Conservation (phyloP, 2,113 vertebrate species). For the Taxidea taxus region DNA sequence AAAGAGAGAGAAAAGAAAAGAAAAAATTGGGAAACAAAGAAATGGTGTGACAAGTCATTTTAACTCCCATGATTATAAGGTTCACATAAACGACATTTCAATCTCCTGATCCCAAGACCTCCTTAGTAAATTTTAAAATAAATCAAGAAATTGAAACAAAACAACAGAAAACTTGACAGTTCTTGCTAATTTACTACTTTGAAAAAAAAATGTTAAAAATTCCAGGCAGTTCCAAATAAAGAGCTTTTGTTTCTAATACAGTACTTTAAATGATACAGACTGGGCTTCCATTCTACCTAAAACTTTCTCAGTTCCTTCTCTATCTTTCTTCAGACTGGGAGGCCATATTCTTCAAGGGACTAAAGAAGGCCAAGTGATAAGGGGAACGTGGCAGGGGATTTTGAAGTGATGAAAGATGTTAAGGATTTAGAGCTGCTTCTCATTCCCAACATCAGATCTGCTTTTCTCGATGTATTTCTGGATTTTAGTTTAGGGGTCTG, state of each 20-base stretch:
- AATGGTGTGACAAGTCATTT: neutral
- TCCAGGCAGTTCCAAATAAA: neutral
- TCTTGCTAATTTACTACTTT: neutral
- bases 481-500: constrained; percentile 59
- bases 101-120: neutral
- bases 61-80: neutral
- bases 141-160: neutral
- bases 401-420: constrained; percentile 60
- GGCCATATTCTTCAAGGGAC: constrained; percentile 60
- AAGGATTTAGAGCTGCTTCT: constrained; percentile 48
- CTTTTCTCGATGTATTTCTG: constrained; percentile 69
- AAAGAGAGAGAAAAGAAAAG: neutral
- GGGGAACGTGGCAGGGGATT: neutral
- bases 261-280: neutral
- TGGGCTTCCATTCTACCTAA: constrained; percentile 17
- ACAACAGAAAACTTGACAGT: neutral
- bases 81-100: neutral
- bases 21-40: neutral
- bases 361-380: constrained; percentile 54
- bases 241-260: neutral
- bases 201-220: neutral
- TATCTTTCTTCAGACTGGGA: constrained; percentile 33
- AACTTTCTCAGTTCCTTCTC: constrained; percentile 1
- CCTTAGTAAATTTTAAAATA: neutral
- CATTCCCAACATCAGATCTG: constrained; percentile 53